phyloP scores from a whole-genome alignment of 2,113 vertebrate species.

The Coptodon rendalli region DNA sequence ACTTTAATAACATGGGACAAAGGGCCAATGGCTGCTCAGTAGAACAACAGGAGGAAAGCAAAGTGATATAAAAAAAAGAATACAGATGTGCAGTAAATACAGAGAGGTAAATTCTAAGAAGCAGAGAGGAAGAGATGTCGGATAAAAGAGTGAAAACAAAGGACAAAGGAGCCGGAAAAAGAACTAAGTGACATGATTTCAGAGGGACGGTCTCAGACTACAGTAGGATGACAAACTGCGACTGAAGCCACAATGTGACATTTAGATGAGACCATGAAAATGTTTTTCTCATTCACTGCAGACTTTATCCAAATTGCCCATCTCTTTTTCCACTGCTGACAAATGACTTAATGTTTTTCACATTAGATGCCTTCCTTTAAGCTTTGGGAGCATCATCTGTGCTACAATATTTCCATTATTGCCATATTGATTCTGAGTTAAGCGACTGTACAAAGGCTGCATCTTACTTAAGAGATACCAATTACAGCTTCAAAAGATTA shows the following conservation, averaged over 20 bases:
- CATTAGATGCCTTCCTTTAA: constrained; percentile 3
- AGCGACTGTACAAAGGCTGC: not conserved
- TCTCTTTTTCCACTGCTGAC: constrained; percentile 9
- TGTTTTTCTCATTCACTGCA: constrained; percentile 21
- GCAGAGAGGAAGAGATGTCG: not conserved
- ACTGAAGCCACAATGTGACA: constrained; percentile 9
- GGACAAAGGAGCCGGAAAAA: not conserved
- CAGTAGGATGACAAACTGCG: constrained; percentile 4
- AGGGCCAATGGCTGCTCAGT: not conserved
- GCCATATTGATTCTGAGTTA: not conserved
- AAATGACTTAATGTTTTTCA: constrained; percentile 25
- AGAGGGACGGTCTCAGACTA: not conserved
- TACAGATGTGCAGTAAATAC: not conserved
- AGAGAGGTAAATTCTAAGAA: not conserved
- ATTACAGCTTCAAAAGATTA: not conserved
- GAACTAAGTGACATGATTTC: not conserved
- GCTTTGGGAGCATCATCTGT: not conserved
- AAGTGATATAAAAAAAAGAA: not conserved
- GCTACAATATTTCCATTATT: constrained; percentile 11
- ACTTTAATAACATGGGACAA: not conserved
- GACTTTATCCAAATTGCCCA: not conserved
- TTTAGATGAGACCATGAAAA: constrained; percentile 30
- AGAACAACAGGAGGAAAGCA: not conserved
- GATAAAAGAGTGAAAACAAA: not conserved
- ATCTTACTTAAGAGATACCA: not conserved